Percentiles rank a stretch among this genome's conserved stretches.
phyloP scores from a whole-genome alignment of 1,140 invertebrate genomes.

The Zaprionus nigranus region DNA sequence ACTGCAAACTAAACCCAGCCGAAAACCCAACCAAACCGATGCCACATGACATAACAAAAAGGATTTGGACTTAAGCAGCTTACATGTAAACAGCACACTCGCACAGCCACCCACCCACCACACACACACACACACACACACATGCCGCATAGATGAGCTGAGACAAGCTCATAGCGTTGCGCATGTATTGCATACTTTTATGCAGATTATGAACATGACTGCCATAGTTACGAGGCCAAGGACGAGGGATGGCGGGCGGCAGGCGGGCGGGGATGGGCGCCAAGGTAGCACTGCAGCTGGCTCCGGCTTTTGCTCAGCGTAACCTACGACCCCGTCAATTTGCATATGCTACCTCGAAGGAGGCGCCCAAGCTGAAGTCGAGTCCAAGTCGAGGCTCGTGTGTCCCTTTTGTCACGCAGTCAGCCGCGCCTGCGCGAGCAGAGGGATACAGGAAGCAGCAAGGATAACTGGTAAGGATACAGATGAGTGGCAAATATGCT shows the following conservation, averaged over 20 bases:
- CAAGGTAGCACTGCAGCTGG: constrained; percentile 3
- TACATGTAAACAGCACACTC: constrained; percentile 67
- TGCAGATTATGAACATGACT: constrained; percentile 68
- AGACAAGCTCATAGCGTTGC: constrained; percentile 14
- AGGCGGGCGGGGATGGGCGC: background rate
- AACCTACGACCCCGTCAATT: constrained; percentile 29
- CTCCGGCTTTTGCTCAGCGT: background rate
- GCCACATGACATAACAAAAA: constrained; percentile 77
- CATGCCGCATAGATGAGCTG: background rate
- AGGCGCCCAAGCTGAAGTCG: constrained; percentile 5
- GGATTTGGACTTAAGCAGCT: constrained; percentile 79
- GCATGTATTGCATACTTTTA: constrained; percentile 75
- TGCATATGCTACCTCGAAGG: constrained; percentile 51
- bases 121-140: constrained; percentile 7
- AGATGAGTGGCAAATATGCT: constrained; percentile 51
- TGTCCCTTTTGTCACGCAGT: constrained; percentile 29
- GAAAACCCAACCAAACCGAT: constrained; percentile 38
- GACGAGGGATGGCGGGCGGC: background rate
- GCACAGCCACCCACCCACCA: constrained; percentile 32
- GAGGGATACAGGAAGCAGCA: background rate
- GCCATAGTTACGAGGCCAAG: constrained; percentile 30
- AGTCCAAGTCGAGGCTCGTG: constrained; percentile 19
- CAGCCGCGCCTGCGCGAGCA: constrained; percentile 45
- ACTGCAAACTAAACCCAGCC: constrained; percentile 23
- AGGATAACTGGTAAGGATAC: constrained; percentile 20